These are phyloP conservation scores for Drosophila tropicalis DNA, from an alignment of 1,140 invertebrate genomes.

Conservation along the genomic window DNA sequence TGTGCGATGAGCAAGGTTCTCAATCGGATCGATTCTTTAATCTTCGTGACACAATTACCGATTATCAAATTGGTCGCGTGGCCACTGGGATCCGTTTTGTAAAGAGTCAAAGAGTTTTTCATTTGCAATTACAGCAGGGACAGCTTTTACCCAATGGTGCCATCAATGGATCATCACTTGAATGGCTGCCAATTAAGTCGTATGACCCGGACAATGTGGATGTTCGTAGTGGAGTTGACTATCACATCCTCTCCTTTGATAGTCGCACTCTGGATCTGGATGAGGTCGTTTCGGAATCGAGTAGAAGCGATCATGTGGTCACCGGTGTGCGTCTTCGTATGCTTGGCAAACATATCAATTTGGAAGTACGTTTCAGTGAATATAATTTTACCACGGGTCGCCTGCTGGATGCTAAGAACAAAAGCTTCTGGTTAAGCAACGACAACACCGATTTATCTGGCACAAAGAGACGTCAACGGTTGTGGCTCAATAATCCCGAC, in stretches of 20 bases:
- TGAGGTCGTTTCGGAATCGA: slow-evolving; percentile 87
- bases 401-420: slow-evolving; percentile 85
- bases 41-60: slow-evolving; percentile 86
- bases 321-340: slow-evolving; percentile 88
- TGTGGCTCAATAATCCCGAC: slow-evolving; percentile 87
- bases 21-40: slow-evolving; percentile 91
- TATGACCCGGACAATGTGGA: slow-evolving; percentile 84
- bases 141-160: slow-evolving; percentile 86
- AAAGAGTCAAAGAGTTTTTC: slow-evolving; percentile 89
- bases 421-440: slow-evolving; percentile 90
- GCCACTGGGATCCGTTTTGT: slow-evolving; percentile 90
- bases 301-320: slow-evolving; percentile 87
- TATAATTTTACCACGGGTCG: slow-evolving; percentile 91
- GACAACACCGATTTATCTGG: slow-evolving; percentile 87
- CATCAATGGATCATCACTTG: slow-evolving; percentile 85
- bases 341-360: slow-evolving; percentile 91
- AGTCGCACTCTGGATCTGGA: slow-evolving; percentile 91
- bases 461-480: slow-evolving; percentile 84
- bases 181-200: slow-evolving; percentile 87
- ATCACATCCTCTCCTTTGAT: slow-evolving; percentile 89
- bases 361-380: slow-evolving; percentile 90
- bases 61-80: slow-evolving; percentile 89
- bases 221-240: slow-evolving; percentile 86
- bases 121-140: slow-evolving; percentile 91
- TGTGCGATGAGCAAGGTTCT: slow-evolving; percentile 90